A percentile compares a stretch with the other conserved stretches of the same genome.
These are phyloP conservation scores for Calliphora vicina DNA, from an alignment of 1,140 invertebrate species.

Conservation along the genomic window DNA sequence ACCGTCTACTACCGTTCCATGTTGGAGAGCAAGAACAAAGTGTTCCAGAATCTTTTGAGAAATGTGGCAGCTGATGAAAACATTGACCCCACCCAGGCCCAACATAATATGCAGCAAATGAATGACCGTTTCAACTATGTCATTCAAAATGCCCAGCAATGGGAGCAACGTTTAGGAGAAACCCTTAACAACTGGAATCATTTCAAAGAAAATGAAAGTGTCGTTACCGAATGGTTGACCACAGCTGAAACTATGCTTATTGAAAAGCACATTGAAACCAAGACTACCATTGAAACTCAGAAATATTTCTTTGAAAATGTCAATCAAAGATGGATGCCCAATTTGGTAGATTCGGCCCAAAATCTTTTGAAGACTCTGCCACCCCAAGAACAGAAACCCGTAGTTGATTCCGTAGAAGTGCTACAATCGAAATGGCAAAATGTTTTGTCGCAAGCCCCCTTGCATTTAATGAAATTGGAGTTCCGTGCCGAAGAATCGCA, in stretches of 20 bases:
- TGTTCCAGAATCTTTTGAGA: slow-evolving; percentile 87
- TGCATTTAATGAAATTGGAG: slow-evolving; percentile 88
- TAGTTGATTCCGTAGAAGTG: slow-evolving; percentile 76
- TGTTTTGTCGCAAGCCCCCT: slow-evolving; percentile 78
- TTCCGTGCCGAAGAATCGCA: slow-evolving; percentile 86
- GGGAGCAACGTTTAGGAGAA: slow-evolving; percentile 82
- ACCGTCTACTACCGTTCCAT: slow-evolving; percentile 91
- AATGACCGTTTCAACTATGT: slow-evolving; percentile 84
- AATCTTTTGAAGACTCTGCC: slow-evolving; percentile 79
- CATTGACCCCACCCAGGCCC: slow-evolving; percentile 75
- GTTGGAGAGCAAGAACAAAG: slow-evolving; percentile 93
- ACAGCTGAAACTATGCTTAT: slow-evolving; percentile 82
- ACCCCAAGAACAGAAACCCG: slow-evolving; percentile 70
- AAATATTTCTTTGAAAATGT: slow-evolving; percentile 86
- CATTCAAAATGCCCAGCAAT: slow-evolving; percentile 75
- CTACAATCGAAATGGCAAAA: slow-evolving; percentile 81
- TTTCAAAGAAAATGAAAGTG: slow-evolving; percentile 79
- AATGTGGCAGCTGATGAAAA: slow-evolving; percentile 77
- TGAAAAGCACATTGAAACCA: slow-evolving; percentile 82
- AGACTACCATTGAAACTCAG: slow-evolving; percentile 81
- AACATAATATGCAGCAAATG: slow-evolving; percentile 75
- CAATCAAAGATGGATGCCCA: slow-evolving; percentile 83
- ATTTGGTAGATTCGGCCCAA: slow-evolving; percentile 80
- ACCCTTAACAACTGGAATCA: slow-evolving; percentile 85
- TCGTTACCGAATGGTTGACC: slow-evolving; percentile 85